These are phyloP conservation scores for Vannuccia rotundouncinata DNA, from an alignment of 2,888 invertebrate species.

Conservation along the genomic window DNA sequence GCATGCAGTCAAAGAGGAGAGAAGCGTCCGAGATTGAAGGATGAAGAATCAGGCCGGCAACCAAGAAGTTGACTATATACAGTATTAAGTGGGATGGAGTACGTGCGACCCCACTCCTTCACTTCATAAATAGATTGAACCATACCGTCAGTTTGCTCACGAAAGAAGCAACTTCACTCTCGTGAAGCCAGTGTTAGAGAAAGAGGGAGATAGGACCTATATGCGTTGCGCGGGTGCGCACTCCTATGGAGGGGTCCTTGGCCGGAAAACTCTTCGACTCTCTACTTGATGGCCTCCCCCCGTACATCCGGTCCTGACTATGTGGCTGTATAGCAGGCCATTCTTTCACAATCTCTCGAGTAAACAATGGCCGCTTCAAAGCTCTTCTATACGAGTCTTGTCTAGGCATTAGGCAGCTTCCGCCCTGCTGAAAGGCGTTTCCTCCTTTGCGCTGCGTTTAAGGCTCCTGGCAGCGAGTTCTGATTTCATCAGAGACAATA, in stretches of 20 bases:
- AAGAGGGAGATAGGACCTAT: neutral
- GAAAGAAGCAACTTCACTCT: neutral
- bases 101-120: neutral
- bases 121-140: neutral
- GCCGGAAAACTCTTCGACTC: slow-evolving; percentile 1
- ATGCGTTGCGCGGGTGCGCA: neutral
- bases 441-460: neutral
- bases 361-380: slow-evolving; percentile 2
- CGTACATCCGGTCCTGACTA: neutral
- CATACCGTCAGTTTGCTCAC: neutral
- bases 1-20: neutral
- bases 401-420: slow-evolving; percentile 15
- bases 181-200: neutral
- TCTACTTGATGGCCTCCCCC: neutral
- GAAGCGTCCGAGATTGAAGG: neutral
- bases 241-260: neutral
- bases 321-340: neutral
- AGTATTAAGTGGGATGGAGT: neutral
- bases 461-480: slow-evolving; percentile 5
- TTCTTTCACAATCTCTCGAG: neutral
- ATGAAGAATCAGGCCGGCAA: neutral
- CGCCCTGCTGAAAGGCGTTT: slow-evolving; percentile 5
- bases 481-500: neutral
- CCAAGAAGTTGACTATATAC: neutral
- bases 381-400: slow-evolving; percentile 2